phyloP scores from a whole-genome alignment of 2,797 vertebrate genomes.

The Sorex maritimensis region DNA sequence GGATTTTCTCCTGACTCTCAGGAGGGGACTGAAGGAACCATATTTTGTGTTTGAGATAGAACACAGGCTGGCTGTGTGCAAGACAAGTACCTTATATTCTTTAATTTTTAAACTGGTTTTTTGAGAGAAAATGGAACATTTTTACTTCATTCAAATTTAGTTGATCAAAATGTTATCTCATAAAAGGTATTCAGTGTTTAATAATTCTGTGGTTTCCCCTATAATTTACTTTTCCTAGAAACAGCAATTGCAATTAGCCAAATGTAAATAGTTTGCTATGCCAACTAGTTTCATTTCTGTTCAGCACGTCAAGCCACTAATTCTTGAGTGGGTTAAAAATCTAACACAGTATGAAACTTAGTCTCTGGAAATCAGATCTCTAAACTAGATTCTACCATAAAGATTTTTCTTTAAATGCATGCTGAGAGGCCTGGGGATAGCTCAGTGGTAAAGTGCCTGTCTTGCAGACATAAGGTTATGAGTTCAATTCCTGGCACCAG shows the following conservation, averaged over 20 bases:
- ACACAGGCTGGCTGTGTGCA: too few species aligned
- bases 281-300: constrained; percentile 44
- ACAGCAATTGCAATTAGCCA: constrained; percentile 34
- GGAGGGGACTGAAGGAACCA: too few species aligned
- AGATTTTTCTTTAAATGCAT: background rate
- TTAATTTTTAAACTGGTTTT: background rate
- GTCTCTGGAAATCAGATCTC: background rate
- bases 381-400: constrained; percentile 33
- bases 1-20: too few species aligned
- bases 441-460: too few species aligned
- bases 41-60: too few species aligned
- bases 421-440: too few species aligned
- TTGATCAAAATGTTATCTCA: constrained; percentile 51
- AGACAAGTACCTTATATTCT: too few species aligned
- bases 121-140: constrained; percentile 38
- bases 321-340: background rate
- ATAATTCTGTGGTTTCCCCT: constrained; percentile 46
- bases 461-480: too few species aligned
- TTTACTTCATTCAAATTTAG: constrained; percentile 40
- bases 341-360: constrained; percentile 2
- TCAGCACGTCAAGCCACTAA: constrained; percentile 25
- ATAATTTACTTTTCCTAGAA: constrained; percentile 52
- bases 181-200: constrained; percentile 48
- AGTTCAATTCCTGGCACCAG: too few species aligned
- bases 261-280: background rate